Evolutionary conservation across 2,888 invertebrate genomes (phyloP).

Genomic region (Chymomyza fuscimana): DNA sequence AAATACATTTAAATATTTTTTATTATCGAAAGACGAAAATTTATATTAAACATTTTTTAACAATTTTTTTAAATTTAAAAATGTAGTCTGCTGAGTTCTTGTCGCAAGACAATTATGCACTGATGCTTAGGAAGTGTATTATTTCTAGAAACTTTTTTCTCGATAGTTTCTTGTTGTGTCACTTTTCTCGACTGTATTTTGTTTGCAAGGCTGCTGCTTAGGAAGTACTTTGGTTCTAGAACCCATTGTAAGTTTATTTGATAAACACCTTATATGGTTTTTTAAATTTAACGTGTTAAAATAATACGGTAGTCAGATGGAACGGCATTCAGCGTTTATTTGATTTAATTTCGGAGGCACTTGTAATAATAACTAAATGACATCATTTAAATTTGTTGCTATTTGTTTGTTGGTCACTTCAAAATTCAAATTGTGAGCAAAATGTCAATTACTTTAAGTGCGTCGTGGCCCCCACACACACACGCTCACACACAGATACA

Average conservation of each 20-base stretch:
- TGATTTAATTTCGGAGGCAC: background rate
- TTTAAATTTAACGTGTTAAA: background rate
- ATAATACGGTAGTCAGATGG: background rate
- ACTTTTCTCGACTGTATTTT: no score
- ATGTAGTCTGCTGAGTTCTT: no score
- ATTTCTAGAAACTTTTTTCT: no score
- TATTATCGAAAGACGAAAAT: no score
- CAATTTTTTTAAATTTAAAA: no score
- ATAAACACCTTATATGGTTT: background rate
- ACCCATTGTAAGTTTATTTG: no score
- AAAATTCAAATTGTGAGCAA: conserved; percentile 33
- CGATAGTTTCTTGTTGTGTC: no score
- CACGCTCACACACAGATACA: conserved; percentile 16
- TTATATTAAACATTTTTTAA: no score
- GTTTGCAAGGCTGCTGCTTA: background rate
- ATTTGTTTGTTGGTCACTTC: conserved; percentile 10
- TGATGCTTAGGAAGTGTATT: no score
- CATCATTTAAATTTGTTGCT: conserved; percentile 62
- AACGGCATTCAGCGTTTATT: background rate
- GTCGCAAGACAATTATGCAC: no score
- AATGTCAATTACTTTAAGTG: conserved; percentile 54
- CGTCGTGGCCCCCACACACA: conserved; percentile 44
- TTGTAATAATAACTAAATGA: conserved; percentile 41
- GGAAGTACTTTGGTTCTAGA: background rate
- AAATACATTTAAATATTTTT: no score